Base-by-base conservation (phyloP, 2,888 invertebrate genomes). In the Bimastos eiseni region DNA sequence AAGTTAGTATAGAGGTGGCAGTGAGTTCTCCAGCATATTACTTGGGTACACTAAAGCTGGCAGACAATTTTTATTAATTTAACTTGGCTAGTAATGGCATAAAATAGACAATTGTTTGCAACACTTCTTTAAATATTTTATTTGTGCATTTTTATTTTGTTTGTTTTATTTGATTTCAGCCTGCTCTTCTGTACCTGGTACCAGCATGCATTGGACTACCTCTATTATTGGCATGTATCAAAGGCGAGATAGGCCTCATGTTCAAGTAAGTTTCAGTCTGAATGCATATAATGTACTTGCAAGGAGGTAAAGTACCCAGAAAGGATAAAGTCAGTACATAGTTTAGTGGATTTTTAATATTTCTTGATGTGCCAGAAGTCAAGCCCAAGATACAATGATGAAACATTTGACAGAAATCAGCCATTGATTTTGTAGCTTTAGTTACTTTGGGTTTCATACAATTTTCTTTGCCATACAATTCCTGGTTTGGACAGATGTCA, bases 181-280 rank as follows among this genome's bases (percentile, higher is more conserved):
- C 99, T 0, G 99, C 99, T 90, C 96, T 99, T 91, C 96, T 99
- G 93, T 99, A 99, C 95, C 96, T 99, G 92, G 99, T 99, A 92
- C 99, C 99, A 15, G 97, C 98, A 30, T 99, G 99, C 95, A 96
- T 99, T 93, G 97, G 97, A 92, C 97, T 98, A 83, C 99, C 99
- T 33, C 95, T 98, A 44, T 94, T 97, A n/a, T 96, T 99, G 30
- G 99, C 99, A 21, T 95, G 98, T 83, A 95, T 98, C 70, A 97
- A 97, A 94, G 99, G 99, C 38, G 99, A 99, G 94, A 95, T 98
- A 91, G 97, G 97, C 93, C 97, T 97, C 13, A 96, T 99, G 93
- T 98, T 99, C 96, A 97, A 97, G 98, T 98, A 95, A 90, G 89
- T 70, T 70, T 30, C 70, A n/a, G 30, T n/a, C 0, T 70, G 30